Evolutionary conservation across 2,797 vertebrate species (phyloP).

Genomic region (Xenentodon cancila): DNA sequence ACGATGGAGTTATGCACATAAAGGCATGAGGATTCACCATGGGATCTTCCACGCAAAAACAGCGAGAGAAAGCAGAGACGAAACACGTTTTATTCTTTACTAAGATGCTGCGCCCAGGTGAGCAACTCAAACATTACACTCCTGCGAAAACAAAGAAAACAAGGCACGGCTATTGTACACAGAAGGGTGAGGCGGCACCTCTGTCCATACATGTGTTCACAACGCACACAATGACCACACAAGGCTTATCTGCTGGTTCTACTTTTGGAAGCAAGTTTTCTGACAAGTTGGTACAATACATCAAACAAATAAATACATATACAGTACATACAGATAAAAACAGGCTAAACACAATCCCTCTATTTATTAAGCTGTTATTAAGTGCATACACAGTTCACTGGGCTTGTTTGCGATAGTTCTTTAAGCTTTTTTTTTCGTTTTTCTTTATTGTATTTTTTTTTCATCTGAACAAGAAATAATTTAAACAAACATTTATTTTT

Average conservation of each 20-base stretch:
- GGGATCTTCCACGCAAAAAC: constrained; percentile 84
- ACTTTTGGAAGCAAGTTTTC: constrained; percentile 79
- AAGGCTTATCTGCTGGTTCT: constrained; percentile 67
- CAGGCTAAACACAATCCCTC: constrained; percentile 66
- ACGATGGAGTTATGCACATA: constrained; percentile 90
- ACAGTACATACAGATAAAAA: constrained; percentile 82
- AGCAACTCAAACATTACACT: constrained; percentile 87
- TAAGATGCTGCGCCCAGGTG: constrained; percentile 80
- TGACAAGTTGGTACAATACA: constrained; percentile 91
- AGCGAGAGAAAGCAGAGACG: constrained; percentile 76
- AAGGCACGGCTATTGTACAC: constrained; percentile 90
- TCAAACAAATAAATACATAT: constrained; percentile 86
- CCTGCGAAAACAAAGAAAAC: constrained; percentile 81
- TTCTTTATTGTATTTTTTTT: constrained; percentile 11
- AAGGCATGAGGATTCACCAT: constrained; percentile 83
- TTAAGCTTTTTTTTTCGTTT: constrained; percentile 81
- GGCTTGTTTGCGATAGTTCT: constrained; percentile 84
- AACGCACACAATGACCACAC: constrained; percentile 88
- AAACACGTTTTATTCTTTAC: constrained; percentile 73
- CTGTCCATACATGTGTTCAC: constrained; percentile 90
- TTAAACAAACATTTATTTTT: constrained; percentile 91
- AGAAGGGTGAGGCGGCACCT: constrained; percentile 86
- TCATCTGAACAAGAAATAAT: constrained; percentile 87
- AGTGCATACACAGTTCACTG: constrained; percentile 89
- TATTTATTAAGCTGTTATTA: constrained; percentile 70